Conservation (phyloP, 2,797 vertebrate genomes). For the Cyclura pinguis region DNA sequence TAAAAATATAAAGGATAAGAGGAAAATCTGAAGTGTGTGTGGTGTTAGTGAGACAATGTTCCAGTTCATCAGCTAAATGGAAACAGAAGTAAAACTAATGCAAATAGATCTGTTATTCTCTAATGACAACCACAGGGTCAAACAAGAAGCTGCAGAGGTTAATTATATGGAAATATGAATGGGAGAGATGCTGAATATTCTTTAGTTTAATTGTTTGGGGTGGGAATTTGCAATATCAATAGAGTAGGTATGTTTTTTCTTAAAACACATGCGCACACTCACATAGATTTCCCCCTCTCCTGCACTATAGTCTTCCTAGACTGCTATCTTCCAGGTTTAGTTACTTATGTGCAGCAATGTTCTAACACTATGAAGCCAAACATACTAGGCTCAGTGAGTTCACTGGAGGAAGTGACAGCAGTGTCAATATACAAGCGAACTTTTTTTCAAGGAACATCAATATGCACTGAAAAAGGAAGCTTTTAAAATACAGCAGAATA, state of each 20-base stretch:
- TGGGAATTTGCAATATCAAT: neutral
- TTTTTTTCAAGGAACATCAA: neutral
- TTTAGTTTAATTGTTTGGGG: neutral
- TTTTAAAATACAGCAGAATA: neutral
- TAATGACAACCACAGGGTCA: neutral
- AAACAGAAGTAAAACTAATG: neutral
- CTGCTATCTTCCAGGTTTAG: neutral
- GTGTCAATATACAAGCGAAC: neutral
- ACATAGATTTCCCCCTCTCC: too few relatives aligned
- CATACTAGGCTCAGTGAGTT: neutral
- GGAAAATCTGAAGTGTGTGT: neutral
- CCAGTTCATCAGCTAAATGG: neutral
- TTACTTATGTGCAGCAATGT: neutral
- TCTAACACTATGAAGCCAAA: neutral
- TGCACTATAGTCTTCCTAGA: too few relatives aligned
- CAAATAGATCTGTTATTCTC: neutral
- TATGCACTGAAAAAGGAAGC: neutral
- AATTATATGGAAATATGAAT: conserved; percentile 9
- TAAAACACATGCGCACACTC: too few relatives aligned
- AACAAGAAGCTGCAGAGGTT: neutral
- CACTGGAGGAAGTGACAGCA: neutral
- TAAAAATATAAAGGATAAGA: conserved; percentile 1
- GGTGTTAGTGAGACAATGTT: neutral
- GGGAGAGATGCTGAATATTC: neutral
- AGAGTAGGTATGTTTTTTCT: neutral